Percentiles rank a stretch among this genome's conserved stretches.
Conservation (phyloP, 1,140 invertebrate species). For the Varroa destructor region DNA sequence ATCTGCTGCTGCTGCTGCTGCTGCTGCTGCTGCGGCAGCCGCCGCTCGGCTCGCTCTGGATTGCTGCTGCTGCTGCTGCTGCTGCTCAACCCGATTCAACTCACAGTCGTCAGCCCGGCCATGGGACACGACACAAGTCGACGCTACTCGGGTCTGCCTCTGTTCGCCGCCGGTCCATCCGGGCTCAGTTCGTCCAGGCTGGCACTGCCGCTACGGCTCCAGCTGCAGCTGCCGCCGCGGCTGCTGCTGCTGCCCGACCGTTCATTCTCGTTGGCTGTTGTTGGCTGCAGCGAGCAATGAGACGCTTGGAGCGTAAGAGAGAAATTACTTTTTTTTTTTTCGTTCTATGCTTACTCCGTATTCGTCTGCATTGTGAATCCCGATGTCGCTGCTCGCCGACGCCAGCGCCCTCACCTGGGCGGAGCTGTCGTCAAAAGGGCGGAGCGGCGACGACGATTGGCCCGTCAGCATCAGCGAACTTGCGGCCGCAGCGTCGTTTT, state of each 20-base stretch:
- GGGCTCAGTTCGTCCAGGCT: too few species aligned
- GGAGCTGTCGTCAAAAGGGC: constrained; percentile 1
- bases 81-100: neutral
- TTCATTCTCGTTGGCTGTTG: constrained; percentile 4
- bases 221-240: constrained; percentile 10
- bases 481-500: too few species aligned
- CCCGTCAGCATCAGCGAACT: too few species aligned
- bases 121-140: too few species aligned
- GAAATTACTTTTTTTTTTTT: constrained; percentile 28
- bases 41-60: neutral
- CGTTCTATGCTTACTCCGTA: constrained; percentile 25
- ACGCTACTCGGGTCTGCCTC: too few species aligned
- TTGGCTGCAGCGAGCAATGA: neutral
- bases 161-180: too few species aligned
- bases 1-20: neutral
- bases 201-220: neutral
- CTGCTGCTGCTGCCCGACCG: constrained; percentile 22
- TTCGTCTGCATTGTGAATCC: constrained; percentile 28
- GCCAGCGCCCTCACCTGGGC: constrained; percentile 27
- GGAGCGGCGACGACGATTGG: neutral
- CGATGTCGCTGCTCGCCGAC: constrained; percentile 26
- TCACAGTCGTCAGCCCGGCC: too few species aligned
- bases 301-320: constrained; percentile 2
- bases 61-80: neutral
- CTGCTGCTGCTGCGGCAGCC: constrained; percentile 14